Base-by-base conservation (phyloP, 1,140 invertebrate genomes). In the Drosophila athabasca region DNA sequence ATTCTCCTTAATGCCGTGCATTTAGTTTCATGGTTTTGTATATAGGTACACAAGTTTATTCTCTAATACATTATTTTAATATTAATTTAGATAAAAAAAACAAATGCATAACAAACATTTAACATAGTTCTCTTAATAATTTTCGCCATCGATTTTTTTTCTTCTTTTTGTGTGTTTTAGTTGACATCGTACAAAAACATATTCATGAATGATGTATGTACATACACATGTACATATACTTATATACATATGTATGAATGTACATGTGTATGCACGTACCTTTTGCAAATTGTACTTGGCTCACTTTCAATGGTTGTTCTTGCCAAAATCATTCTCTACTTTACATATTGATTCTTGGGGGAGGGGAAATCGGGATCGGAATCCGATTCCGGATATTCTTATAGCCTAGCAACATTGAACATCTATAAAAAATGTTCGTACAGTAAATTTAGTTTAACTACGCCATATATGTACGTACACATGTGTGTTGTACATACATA, bases 11-110 rank as follows among this genome's bases (percentile, higher is more conserved):
- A 39, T 31, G 8, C 8, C 8, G 31, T 31, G 31, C 31, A 9
- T 31, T 11, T 13, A 13, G 5, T 39, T 52, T 52, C 62, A 72
- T 76, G 35, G 53, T 64, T 80, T 69, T 79, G 72, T 78, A 71
- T 78, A 76, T 85, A 85, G 82, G 82, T 85, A 85, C 82, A 87
- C 83, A 87, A 87, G 77, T 85, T 85, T 87, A 78, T 87, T 85
- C 49, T 68, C 65, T 85, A 85, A 62, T 81, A 50, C 73, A 80
- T 81, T 85, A 77, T 64, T 67, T 64, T 87, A 81, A 65, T 75
- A 75, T 76, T 81, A 76, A 80, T 80, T 71, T 67, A 59, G 68
- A 76, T 76, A 58, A 62, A 79, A 81, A 84, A 81, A 85, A 82
- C 78, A 85, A 85, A 85, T 87, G 82, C 82, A 82, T 85, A 85